phyloP scores from a whole-genome alignment of 1,140 invertebrate species.

The Lepidotrigona ventralis region DNA sequence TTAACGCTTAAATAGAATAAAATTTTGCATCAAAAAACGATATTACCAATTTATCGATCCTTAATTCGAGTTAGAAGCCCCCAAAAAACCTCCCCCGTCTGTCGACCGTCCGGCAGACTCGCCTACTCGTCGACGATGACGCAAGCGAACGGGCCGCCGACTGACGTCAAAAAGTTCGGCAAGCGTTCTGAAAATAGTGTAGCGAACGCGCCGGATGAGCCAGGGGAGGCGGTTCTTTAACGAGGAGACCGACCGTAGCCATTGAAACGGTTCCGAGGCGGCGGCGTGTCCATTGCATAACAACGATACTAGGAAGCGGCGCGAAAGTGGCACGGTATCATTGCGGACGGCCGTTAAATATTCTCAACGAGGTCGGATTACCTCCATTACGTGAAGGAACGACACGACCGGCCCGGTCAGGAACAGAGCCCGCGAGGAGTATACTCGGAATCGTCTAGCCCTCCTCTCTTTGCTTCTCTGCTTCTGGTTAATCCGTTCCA shows the following conservation, averaged over 20 bases:
- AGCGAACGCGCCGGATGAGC: not conserved
- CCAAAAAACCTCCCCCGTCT: too few relatives aligned
- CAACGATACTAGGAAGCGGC: constrained; percentile 64
- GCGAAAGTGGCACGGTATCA: constrained; percentile 63
- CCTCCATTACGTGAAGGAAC: constrained; percentile 61
- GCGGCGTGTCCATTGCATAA: constrained; percentile 62
- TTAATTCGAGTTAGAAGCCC: too few relatives aligned
- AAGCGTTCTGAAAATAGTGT: constrained; percentile 43
- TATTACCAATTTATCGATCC: too few relatives aligned
- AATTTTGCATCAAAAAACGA: too few relatives aligned
- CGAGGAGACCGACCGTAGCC: constrained; percentile 24
- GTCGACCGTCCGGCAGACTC: not conserved
- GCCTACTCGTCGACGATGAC: constrained; percentile 20
- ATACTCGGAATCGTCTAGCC: constrained; percentile 6
- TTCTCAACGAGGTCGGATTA: constrained; percentile 67
- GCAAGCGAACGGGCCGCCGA: constrained; percentile 13
- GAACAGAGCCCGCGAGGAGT: constrained; percentile 10
- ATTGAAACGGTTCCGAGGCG: constrained; percentile 61
- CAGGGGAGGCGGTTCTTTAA: constrained; percentile 16
- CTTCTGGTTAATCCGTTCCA: not conserved
- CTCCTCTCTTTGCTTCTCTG: not conserved
- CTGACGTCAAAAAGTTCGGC: constrained; percentile 42
- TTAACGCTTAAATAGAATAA: too few relatives aligned
- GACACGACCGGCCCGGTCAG: constrained; percentile 35
- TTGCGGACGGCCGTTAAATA: constrained; percentile 60